These are phyloP conservation scores for Amphibalanus amphitrite DNA, from an alignment of 1,140 invertebrate species.

Conservation along the genomic window DNA sequence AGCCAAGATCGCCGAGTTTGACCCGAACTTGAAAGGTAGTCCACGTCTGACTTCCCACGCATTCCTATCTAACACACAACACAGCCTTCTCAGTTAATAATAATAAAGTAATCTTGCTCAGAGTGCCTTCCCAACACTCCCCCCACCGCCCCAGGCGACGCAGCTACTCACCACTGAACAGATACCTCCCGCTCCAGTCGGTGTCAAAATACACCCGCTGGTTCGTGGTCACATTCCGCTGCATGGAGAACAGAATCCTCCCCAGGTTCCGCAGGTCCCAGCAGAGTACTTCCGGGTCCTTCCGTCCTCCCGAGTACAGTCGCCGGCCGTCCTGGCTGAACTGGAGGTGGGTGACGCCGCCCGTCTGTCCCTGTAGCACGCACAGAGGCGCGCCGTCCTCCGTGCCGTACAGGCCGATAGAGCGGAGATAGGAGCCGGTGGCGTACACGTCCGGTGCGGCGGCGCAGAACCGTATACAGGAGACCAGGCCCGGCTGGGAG, in stretches of 20 bases:
- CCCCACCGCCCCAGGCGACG: too few species aligned
- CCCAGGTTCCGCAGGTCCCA: slow-evolving; percentile 84
- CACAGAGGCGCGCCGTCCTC: slow-evolving; percentile 37
- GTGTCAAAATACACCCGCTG: slow-evolving; percentile 82
- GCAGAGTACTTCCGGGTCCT: slow-evolving; percentile 35
- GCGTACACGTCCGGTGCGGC: slow-evolving; percentile 36
- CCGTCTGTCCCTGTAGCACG: slow-evolving; percentile 42
- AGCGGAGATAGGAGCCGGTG: slow-evolving; percentile 63
- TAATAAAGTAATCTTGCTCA: too few species aligned
- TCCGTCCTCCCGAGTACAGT: slow-evolving; percentile 66
- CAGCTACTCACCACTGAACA: slow-evolving; percentile 2
- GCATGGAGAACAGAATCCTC: slow-evolving; percentile 45
- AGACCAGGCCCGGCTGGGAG: slow-evolving; percentile 23
- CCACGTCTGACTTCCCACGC: too few species aligned
- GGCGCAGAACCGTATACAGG: slow-evolving; percentile 43
- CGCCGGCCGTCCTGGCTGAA: slow-evolving; percentile 63
- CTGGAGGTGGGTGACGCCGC: slow-evolving; percentile 71
- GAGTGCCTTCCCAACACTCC: too few species aligned
- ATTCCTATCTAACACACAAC: too few species aligned
- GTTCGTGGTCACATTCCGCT: slow-evolving; percentile 63
- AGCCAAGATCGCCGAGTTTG: too few species aligned
- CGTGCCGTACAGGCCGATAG: slow-evolving; percentile 43
- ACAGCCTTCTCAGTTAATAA: too few species aligned
- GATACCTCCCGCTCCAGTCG: slow-evolving; percentile 8
- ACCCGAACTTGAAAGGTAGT: too few species aligned